A percentile compares a stretch with the other conserved stretches of the same genome.
phyloP scores from a whole-genome alignment of 2,113 vertebrate genomes.

The Aldabrachelys gigantea region DNA sequence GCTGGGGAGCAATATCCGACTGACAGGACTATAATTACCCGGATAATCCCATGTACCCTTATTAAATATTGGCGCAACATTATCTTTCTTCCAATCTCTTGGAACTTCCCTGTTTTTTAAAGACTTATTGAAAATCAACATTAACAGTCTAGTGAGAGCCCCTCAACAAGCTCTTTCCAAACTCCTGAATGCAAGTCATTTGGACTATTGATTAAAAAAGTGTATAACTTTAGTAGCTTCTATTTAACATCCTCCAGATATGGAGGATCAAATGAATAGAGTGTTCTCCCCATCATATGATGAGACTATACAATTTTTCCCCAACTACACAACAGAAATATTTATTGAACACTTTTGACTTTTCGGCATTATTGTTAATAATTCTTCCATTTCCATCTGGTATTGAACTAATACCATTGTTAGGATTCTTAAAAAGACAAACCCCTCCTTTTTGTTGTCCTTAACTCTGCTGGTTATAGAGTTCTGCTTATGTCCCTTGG shows the following conservation, averaged over 20 bases:
- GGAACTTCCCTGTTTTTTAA: background rate
- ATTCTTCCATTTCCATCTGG: background rate
- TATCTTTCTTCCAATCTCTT: background rate
- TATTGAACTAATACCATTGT: background rate
- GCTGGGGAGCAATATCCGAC: background rate
- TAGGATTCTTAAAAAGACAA: background rate
- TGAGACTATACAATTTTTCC: background rate
- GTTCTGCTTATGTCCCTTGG: background rate
- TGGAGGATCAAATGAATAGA: background rate
- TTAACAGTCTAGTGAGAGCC: background rate
- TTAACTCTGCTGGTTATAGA: background rate
- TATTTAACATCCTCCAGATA: background rate
- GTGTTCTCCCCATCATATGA: background rate
- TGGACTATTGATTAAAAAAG: background rate
- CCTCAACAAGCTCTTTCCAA: background rate
- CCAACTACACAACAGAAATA: background rate
- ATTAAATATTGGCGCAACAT: background rate
- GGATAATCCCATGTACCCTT: background rate
- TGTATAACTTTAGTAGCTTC: background rate
- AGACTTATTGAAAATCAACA: background rate
- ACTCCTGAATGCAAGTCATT: background rate
- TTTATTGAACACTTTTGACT: background rate
- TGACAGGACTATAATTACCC: background rate
- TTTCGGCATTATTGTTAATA: background rate
- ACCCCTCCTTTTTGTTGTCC: background rate